Evolutionary conservation across 2,888 invertebrate genomes (phyloP), one percentile per base, ranked within the genome.

Genomic region (Notocelia uddmanniana): DNA sequence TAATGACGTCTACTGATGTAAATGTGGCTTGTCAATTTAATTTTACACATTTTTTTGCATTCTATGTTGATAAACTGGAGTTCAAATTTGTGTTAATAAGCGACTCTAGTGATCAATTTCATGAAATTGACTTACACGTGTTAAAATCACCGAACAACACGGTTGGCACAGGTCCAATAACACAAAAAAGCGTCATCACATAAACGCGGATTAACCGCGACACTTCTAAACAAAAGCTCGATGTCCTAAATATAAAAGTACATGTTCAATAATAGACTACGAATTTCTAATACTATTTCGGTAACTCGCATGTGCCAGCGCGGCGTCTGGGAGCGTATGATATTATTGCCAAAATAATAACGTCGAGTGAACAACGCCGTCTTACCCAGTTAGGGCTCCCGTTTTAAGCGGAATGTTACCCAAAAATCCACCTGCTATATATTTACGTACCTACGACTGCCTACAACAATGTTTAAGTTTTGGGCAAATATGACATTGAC

Each of bases 311-410:
- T 85, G 76, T 86, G 88, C 85, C 89, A 86, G 84, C 82, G 74
- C 81, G 80, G 75, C 81, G 83, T 85, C 86, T 88, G 82, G 85
- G 83, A 87, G 82, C 83, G 86, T 86, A 83, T 83, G 80, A 88
- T 88, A 89, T 88, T 90, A 89, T 89, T 90, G 88, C 88, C 89
- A 89, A 90, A 90, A 90, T 89, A 88, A 88, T 87, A 89, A 85
- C 80, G 83, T 76, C 67, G 81, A 85, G 79, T 81, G 85, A 83
- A 86, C 83, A 85, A 81, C 82, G 78, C 79, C 76, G 76, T 81
- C 80, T 79, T 80, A 76, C 76, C 76, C 76, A 74, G 73, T 77
- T 80, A 86, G 83, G 85, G 83, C 76, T 84, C 77, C 60, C 67
- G 37, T 67, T 76, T 73, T 67, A 74, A 68, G 58, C 68, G 23